phyloP scores from a whole-genome alignment of 2,888 invertebrate species.

The Nymphalis urticae region DNA sequence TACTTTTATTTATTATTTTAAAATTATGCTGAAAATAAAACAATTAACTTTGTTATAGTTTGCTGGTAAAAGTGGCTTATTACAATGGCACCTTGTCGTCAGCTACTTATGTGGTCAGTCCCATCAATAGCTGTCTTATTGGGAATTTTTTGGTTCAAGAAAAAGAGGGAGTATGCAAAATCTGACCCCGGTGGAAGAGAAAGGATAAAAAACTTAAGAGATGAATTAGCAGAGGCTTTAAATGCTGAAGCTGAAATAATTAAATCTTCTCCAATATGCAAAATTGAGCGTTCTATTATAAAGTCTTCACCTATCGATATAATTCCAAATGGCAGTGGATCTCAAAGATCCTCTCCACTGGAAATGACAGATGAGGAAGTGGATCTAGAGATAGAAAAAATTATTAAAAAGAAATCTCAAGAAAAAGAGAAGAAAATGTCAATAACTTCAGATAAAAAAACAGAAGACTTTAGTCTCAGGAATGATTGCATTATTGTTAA shows the following conservation, averaged over 20 bases:
- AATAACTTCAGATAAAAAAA: slow-evolving; percentile 51
- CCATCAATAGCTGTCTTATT: slow-evolving; percentile 90
- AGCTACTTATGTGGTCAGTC: slow-evolving; percentile 88
- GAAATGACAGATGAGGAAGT: slow-evolving; percentile 85
- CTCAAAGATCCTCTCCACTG: slow-evolving; percentile 81
- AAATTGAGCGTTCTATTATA: slow-evolving; percentile 71
- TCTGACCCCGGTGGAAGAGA: slow-evolving; percentile 88
- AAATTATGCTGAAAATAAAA: too few relatives aligned
- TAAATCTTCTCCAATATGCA: slow-evolving; percentile 71
- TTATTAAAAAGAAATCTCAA: slow-evolving; percentile 80
- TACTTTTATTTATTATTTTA: too few relatives aligned
- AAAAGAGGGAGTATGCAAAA: slow-evolving; percentile 87
- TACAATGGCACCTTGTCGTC: slow-evolving; percentile 89
- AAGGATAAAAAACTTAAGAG: slow-evolving; percentile 72
- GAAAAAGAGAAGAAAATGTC: slow-evolving; percentile 70
- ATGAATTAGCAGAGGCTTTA: slow-evolving; percentile 75
- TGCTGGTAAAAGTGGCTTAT: slow-evolving; percentile 85
- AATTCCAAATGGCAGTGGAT: slow-evolving; percentile 73
- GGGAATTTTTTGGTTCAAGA: slow-evolving; percentile 91
- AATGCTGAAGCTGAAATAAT: slow-evolving; percentile 67
- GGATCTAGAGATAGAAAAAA: slow-evolving; percentile 85
- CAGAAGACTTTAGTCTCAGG: slow-evolving; percentile 37
- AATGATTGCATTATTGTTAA: slow-evolving; percentile 30
- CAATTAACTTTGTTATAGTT: slow-evolving; percentile 66
- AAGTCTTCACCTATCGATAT: slow-evolving; percentile 87